Conservation (phyloP, 2,888 invertebrate genomes). For the Drosophila atripex region DNA sequence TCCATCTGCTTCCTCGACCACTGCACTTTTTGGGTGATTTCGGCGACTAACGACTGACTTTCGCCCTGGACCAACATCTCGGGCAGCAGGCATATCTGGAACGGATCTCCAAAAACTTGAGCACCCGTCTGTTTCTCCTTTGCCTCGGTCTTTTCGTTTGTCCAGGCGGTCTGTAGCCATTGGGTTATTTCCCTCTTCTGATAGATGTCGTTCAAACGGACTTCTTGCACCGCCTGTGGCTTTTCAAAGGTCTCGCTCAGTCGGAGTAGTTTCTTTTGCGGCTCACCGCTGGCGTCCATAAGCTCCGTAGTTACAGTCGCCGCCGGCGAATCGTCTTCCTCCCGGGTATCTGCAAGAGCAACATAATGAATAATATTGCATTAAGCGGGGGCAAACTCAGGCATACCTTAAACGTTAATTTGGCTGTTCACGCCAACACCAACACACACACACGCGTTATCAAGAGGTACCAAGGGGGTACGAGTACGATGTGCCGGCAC, state of each 20-base stretch:
- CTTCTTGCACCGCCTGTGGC: conserved; percentile 3
- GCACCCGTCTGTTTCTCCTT: conserved; percentile 62
- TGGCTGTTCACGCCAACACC: conserved; percentile 40
- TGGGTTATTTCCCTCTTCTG: conserved; percentile 57
- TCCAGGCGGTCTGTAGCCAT: conserved; percentile 64
- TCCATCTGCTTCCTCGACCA: conserved; percentile 93
- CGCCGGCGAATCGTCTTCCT: conserved; percentile 8
- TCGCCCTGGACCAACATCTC: conserved; percentile 86
- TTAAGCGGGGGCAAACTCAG: conserved; percentile 65
- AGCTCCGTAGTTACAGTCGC: not conserved
- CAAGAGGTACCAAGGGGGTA: conserved; percentile 24
- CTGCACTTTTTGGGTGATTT: conserved; percentile 88
- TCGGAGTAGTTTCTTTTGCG: conserved; percentile 64
- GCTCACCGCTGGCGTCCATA: conserved; percentile 32
- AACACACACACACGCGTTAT: conserved; percentile 48
- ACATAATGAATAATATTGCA: conserved; percentile 79
- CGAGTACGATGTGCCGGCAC: conserved; percentile 63
- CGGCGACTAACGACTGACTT: conserved; percentile 87
- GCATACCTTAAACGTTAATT: conserved; percentile 80
- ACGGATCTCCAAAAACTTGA: conserved; percentile 87
- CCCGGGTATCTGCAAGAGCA: conserved; percentile 60
- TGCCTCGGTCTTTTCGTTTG: conserved; percentile 39
- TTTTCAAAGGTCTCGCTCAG: conserved; percentile 27
- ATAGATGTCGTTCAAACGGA: conserved; percentile 57
- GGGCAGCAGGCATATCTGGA: conserved; percentile 88